A percentile compares a stretch with the other conserved stretches of the same genome.
Evolutionary conservation across 2,113 vertebrate genomes (phyloP).

Genomic region (Lonchura striata): DNA sequence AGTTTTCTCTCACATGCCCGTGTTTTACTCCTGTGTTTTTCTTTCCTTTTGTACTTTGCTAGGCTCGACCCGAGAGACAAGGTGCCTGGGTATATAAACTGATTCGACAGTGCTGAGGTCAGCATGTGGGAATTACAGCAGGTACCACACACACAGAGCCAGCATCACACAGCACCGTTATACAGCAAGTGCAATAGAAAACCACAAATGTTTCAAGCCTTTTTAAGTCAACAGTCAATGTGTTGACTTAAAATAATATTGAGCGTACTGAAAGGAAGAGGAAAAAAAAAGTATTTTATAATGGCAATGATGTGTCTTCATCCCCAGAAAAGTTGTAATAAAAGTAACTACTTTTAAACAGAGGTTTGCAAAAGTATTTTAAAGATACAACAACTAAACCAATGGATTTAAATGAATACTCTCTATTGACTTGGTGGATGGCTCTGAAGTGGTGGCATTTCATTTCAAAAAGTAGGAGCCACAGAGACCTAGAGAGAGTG

Average conservation of each 20-base stretch:
- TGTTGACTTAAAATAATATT: neutral
- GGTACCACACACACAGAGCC: neutral
- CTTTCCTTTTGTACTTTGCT: neutral
- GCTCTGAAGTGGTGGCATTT: neutral
- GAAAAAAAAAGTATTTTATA: neutral
- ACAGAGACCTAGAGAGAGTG: neutral
- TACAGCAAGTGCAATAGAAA: neutral
- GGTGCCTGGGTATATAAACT: neutral
- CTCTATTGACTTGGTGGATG: neutral
- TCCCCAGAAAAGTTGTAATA: neutral
- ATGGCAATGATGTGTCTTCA: neutral
- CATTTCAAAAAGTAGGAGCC: neutral
- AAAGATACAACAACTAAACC: neutral
- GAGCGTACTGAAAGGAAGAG: neutral
- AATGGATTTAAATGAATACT: neutral
- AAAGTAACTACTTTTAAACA: neutral
- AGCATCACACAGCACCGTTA: neutral
- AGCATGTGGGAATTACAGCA: neutral
- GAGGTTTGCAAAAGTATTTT: neutral
- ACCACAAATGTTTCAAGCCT: neutral
- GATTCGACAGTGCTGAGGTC: neutral
- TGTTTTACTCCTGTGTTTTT: neutral
- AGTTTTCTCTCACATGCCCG: accelerated
- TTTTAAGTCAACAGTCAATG: neutral
- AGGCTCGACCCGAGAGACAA: neutral